Evolutionary conservation across 2,113 vertebrate species (phyloP), one percentile per base, ranked within the genome.

Genomic region (Austrofundulus limnaeus): DNA sequence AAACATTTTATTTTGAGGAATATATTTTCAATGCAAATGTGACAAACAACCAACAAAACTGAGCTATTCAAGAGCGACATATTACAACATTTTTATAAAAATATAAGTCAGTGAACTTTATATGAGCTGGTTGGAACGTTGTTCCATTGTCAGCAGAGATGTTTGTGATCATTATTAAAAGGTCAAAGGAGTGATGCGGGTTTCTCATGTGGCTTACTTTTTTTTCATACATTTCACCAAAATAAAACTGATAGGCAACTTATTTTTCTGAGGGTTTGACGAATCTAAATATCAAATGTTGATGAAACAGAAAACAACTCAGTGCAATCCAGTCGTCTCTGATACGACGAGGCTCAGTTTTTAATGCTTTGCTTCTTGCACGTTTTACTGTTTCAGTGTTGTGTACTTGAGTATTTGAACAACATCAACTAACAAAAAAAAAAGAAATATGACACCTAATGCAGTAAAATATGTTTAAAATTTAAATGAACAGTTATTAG

Each of bases 281-380:
- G 31, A 51, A 51, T 10, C 13, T 8, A 10, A 4, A 37, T 59
- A 65, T 11, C 11, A 20, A 2, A n/a, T 31, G n/a, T 31, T 28
- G 25, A 16, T 25, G 2, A 21, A 48, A 48, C 20, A 48, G 20
- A 48, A 23, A 21, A 48, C 46, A 53, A 2, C 54, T 11, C 21
- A 42, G 23, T 14, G 3, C 39, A 57, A 10, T 28, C 23, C 14
- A 28, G 5, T 21, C 2, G 1, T 46, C 17, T 23, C 5, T 17
- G 6, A 31, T 7, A 23, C 28, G 10, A 37, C 13, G 5, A 24
- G 31, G 17, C 25, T 75, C 10, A 42, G 61, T 62, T 59, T 48
- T 31, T 56, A 14, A 51, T 48, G 2, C 53, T 77, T 83, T 84
- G 77, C 79, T 85, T 71, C 62, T 63, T 84, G 72, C 74, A 83